These are phyloP conservation scores for Xylocampa areola DNA, from an alignment of 2,888 invertebrate genomes.

Conservation along the genomic window DNA sequence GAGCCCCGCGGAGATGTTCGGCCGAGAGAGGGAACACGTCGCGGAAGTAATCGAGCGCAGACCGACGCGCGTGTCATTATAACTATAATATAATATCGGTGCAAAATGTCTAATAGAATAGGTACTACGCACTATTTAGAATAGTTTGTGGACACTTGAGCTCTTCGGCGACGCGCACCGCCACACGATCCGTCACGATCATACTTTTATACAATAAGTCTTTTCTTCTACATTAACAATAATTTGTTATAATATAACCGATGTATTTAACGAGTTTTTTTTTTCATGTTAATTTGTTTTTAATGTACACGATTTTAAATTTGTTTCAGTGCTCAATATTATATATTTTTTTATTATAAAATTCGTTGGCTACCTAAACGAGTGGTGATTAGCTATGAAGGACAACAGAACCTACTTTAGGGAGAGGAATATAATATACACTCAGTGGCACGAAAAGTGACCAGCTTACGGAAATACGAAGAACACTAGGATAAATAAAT, in stretches of 20 bases:
- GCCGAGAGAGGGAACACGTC: conserved; percentile 45
- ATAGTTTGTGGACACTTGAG: conserved; percentile 83
- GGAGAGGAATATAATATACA: conserved; percentile 80
- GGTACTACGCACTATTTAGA: conserved; percentile 85
- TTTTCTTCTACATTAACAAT: conserved; percentile 87
- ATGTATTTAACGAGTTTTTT: conserved; percentile 69
- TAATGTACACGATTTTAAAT: conserved; percentile 81
- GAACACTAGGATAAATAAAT: conserved; percentile 42
- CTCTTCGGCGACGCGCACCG: conserved; percentile 68
- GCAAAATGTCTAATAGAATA: conserved; percentile 87
- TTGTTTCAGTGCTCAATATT: conserved; percentile 87
- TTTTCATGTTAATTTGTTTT: conserved; percentile 65
- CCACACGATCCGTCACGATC: conserved; percentile 62
- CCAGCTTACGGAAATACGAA: conserved; percentile 17
- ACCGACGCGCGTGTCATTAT: conserved; percentile 72
- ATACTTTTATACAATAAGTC: conserved; percentile 81
- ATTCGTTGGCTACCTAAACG: conserved; percentile 89
- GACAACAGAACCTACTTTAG: conserved; percentile 80
- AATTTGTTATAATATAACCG: conserved; percentile 78
- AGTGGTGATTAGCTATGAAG: conserved; percentile 80
- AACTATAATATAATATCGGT: conserved; percentile 83
- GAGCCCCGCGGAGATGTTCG: not conserved
- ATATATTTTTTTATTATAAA: conserved; percentile 79
- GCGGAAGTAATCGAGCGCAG: conserved; percentile 64
- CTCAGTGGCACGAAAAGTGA: conserved; percentile 58